Evolutionary conservation across 2,888 invertebrate species (phyloP).

Genomic region (Chymomyza caudatula): DNA sequence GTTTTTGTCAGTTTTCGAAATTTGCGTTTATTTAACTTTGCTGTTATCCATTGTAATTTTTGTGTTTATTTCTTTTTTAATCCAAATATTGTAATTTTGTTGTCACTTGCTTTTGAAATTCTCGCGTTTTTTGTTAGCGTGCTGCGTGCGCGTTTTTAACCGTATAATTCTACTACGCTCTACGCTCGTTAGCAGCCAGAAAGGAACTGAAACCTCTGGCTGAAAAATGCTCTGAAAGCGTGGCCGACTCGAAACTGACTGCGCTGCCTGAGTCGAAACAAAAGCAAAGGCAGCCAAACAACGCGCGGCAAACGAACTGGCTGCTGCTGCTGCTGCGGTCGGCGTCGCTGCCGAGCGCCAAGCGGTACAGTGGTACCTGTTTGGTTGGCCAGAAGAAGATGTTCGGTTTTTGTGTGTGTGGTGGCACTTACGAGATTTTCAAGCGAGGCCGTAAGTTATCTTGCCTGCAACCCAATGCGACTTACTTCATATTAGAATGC

Average conservation of each 20-base stretch:
- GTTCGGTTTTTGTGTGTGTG: not conserved
- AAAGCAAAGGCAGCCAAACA: conserved; percentile 40
- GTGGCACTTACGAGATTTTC: too few species aligned
- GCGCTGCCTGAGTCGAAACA: conserved; percentile 59
- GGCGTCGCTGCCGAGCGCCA: conserved; percentile 28
- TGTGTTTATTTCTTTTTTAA: conserved; percentile 26
- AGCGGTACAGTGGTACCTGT: not conserved
- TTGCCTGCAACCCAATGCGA: too few species aligned
- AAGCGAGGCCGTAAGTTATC: too few species aligned
- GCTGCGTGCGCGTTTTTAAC: conserved; percentile 56
- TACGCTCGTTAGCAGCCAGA: conserved; percentile 75
- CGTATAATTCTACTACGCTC: conserved; percentile 76
- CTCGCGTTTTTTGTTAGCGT: conserved; percentile 22
- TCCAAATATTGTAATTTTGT: conserved; percentile 28
- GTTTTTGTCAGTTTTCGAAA: conserved; percentile 4
- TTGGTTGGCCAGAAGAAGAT: not conserved
- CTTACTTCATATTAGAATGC: too few species aligned
- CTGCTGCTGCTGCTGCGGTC: conserved; percentile 29
- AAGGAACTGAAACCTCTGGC: conserved; percentile 76
- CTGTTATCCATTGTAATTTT: not conserved
- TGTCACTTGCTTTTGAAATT: conserved; percentile 26
- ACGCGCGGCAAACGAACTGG: conserved; percentile 24
- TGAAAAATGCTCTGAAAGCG: conserved; percentile 43
- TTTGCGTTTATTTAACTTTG: not conserved
- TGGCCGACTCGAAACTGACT: conserved; percentile 74